Base-by-base conservation (phyloP, 2,113 vertebrate species). In the Grammomys dolichurus region DNA sequence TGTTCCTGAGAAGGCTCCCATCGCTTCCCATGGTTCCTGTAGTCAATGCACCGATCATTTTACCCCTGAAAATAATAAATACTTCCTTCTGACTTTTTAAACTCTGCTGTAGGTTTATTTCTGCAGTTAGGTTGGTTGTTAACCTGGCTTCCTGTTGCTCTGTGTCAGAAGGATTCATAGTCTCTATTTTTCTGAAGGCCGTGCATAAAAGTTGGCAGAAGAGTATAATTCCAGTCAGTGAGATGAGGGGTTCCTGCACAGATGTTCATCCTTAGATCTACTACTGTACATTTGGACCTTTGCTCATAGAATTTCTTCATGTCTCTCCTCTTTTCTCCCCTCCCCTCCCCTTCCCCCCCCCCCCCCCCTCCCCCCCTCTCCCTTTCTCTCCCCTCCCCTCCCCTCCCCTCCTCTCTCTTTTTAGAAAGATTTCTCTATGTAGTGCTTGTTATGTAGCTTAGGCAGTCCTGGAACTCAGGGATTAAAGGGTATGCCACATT, bases 261-360 rank as follows among this genome's bases (percentile, higher is more conserved):
- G 69, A 67, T 43, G 2, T 85, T 90, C 93, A 95, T 92, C 96
- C 89, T 93, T 92, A 96, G 85, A 90, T 88, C 65, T 95, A 24
- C 4, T 43, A 8, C 65, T 63, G 24, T 14, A 75, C 89, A 40
- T 84, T 46, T 7, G 92, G 75, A 88, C 58, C 46, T 67, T 91
- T 96, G 51, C 58, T 96, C 87, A 95, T 94, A 76, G 63, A 95
- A 51, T 90, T 76, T 97, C 43, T 94, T 96, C 87, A 92, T 90
- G 24, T 11, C 26, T 10, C 2, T 0, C 11, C 26, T 3, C 12
- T 3, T 1, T 28, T 4, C 12, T 1, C 28, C 65, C 24, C 11
- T 6, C 58, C 58, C 58, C 19, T 22, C 58, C 58, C 58, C 19
- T 14, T 12, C 54, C 54, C 12, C 1, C 48, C 48, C 48, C 8